phyloP scores from a whole-genome alignment of 92 coral and sea anemone species.

The Parazoanthus atlanticus region DNA sequence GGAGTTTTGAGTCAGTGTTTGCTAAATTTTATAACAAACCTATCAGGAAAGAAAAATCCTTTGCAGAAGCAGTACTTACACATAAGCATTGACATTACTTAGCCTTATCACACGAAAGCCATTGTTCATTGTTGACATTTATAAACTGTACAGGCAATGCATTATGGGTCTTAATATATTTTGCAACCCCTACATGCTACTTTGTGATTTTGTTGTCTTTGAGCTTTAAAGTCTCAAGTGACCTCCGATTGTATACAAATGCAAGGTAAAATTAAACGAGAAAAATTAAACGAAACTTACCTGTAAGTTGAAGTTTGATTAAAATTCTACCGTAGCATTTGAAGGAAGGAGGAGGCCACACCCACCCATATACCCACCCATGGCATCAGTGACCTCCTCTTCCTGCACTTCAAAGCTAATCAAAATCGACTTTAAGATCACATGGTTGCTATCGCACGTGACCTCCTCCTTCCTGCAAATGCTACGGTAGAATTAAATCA shows the following conservation, averaged over 20 bases:
- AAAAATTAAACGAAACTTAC: slow-evolving; percentile 47
- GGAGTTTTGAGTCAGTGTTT: slow-evolving; percentile 64
- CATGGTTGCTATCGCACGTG: too few relatives aligned
- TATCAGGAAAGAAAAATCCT: slow-evolving; percentile 15
- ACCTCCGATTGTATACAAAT: slow-evolving; percentile 76
- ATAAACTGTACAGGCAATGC: background rate
- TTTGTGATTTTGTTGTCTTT: slow-evolving; percentile 41
- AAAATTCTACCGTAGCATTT: slow-evolving; percentile 75
- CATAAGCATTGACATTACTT: background rate
- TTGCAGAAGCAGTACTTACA: slow-evolving; percentile 45
- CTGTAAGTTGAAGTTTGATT: slow-evolving; percentile 75
- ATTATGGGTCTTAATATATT: background rate
- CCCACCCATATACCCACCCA: slow-evolving; percentile 67
- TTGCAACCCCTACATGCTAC: background rate
- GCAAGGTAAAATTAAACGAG: slow-evolving; percentile 65
- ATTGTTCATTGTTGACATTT: background rate
- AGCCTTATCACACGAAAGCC: background rate
- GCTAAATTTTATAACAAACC: slow-evolving; percentile 59
- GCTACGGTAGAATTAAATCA: slow-evolving; percentile 71
- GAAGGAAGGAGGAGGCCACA: too few relatives aligned
- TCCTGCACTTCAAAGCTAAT: too few relatives aligned
- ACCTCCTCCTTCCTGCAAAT: too few relatives aligned
- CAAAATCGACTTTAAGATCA: too few relatives aligned
- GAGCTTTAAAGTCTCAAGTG: slow-evolving; percentile 76
- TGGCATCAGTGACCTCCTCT: slow-evolving; percentile 51